Evolutionary conservation across 1,140 invertebrate species (phyloP), one percentile per base, ranked within the genome.

Genomic region (Homarus americanus): DNA sequence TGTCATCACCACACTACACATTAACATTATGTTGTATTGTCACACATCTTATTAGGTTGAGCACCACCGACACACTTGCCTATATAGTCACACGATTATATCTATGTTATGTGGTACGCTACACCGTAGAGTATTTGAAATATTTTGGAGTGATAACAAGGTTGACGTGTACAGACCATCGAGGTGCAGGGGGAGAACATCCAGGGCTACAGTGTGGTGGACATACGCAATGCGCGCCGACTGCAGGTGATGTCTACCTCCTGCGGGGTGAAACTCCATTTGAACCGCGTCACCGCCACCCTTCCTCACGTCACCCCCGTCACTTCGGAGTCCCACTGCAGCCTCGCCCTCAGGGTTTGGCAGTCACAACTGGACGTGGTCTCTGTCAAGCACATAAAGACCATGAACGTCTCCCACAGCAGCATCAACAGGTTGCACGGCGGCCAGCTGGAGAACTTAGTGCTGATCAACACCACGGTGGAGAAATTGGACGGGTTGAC

Each of bases 381-480:
- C 34, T 79, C 53, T 5, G 58, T 24, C 1, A 38, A n/a, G n/a
- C 58, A 76, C 66, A 63, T 90, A 28, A 58, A 3, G 4, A 76
- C n/a, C 38, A 36, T 90, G n/a, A 83, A 75, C 12, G 28, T 83
- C 44, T 24, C 66, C 4, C 41, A 82, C 72, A 73, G 63, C 44
- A 78, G 44, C 5, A 38, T 90, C 32, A 90, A 82, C 24, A 83
- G 80, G 36, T 72, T 90, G 17, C 87, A 90, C 40, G 87, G 82
- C 4, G 87, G 87, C 34, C 73, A 41, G 15, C 80, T 90, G 44
- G 49, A 90, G n/a, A 28, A 40, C 40, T 53, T 90, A 20, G 32
- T 32, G 20, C 41, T 90, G 3, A 4, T 28, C 10, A 63, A 58
- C 15, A 28, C 49, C 0, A 36, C 87, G 0, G 87, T 90, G 63